phyloP scores from a whole-genome alignment of 1,140 invertebrate genomes.

The Lasioglossum albipes region DNA sequence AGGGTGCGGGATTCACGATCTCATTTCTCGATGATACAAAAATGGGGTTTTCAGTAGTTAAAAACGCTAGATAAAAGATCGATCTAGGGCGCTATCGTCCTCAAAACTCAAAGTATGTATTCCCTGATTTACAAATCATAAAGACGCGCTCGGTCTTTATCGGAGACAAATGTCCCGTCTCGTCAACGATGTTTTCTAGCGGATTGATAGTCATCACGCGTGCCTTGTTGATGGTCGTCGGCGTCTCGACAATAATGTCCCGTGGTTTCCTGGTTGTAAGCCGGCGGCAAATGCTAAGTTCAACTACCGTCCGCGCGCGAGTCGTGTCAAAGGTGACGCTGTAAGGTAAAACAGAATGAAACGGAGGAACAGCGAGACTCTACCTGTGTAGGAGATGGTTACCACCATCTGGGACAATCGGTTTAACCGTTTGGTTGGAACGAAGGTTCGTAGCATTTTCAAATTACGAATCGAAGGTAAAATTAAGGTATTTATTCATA shows the following conservation, averaged over 20 bases:
- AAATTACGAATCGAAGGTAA: too few species aligned
- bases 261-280: constrained; percentile 43
- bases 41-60: too few species aligned
- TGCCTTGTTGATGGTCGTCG: constrained; percentile 29
- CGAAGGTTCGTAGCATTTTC: too few species aligned
- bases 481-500: too few species aligned
- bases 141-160: neutral
- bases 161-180: neutral
- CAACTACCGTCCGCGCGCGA: constrained; percentile 19
- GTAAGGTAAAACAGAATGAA: neutral
- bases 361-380: neutral
- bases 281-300: constrained; percentile 46
- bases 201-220: constrained; percentile 36
- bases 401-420: neutral
- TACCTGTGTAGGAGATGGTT: neutral
- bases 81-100: too few species aligned
- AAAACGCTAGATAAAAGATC: too few species aligned
- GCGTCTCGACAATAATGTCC: constrained; percentile 46
- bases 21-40: too few species aligned
- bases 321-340: constrained; percentile 28
- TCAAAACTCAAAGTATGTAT: constrained; percentile 14
- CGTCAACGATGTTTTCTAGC: neutral
- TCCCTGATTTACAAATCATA: constrained; percentile 23
- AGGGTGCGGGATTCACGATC: too few species aligned
- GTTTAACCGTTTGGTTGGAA: too few species aligned